Evolutionary conservation across 2,888 invertebrate genomes (phyloP).

Genomic region (Phortica magna): DNA sequence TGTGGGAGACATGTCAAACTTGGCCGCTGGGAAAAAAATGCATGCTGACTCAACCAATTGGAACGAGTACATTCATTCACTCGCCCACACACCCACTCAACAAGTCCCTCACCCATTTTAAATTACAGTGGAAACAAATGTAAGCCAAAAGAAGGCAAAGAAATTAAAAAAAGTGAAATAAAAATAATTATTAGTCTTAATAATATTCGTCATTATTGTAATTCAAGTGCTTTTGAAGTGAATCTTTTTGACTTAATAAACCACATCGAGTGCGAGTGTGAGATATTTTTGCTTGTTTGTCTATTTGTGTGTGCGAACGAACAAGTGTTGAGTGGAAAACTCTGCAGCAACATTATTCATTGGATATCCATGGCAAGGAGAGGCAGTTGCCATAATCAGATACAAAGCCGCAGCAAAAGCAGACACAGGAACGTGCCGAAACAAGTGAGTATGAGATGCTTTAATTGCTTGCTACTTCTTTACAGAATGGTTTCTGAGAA

Average conservation of each 20-base stretch:
- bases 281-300: not conserved
- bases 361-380: too few species aligned
- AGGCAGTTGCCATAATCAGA: too few species aligned
- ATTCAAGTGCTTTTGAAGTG: slow-evolving; percentile 10
- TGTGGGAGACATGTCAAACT: too few species aligned
- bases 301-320: not conserved
- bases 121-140: not conserved
- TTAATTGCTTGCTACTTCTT: too few species aligned
- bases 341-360: not conserved
- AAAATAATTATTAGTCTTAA: not conserved
- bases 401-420: too few species aligned
- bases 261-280: not conserved
- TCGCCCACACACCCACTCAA: too few species aligned
- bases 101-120: too few species aligned
- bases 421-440: not conserved
- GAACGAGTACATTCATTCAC: too few species aligned
- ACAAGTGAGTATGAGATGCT: not conserved
- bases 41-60: too few species aligned
- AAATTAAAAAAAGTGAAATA: slow-evolving; percentile 19
- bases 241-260: slow-evolving; percentile 16
- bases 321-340: not conserved
- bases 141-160: not conserved
- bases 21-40: too few species aligned
- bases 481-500: too few species aligned
- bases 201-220: not conserved